Conservation (phyloP, 2,888 invertebrate genomes). For the Calliscelio sp. region DNA sequence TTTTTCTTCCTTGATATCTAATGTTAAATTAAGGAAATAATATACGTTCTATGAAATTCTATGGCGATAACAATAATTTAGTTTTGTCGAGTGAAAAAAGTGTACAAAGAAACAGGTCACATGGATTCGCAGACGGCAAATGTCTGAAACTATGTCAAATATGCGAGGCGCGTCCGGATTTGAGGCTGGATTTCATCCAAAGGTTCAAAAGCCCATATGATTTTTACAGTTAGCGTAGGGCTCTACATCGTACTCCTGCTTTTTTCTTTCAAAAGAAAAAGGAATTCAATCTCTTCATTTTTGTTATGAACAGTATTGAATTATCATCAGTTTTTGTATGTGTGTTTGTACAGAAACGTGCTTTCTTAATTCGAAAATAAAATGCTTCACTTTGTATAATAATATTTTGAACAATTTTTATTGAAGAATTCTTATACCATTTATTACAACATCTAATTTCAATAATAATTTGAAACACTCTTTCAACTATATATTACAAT, state of each 20-base stretch:
- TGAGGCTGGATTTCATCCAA: slow-evolving; percentile 46
- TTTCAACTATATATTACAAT: too few species aligned
- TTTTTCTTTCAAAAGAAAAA: slow-evolving; percentile 20
- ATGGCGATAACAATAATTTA: slow-evolving; percentile 25
- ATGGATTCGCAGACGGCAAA: not conserved
- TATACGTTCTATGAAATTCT: slow-evolving; percentile 4
- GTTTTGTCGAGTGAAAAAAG: not conserved
- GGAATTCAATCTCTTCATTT: slow-evolving; percentile 14
- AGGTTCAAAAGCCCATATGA: slow-evolving; percentile 52
- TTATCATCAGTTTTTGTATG: not conserved
- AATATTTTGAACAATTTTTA: too few species aligned
- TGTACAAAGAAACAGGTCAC: slow-evolving; percentile 11
- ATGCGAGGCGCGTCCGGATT: slow-evolving; percentile 40
- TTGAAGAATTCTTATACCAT: too few species aligned
- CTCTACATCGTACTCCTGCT: not conserved
- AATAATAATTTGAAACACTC: too few species aligned
- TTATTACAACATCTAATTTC: too few species aligned
- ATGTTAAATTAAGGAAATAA: not conserved
- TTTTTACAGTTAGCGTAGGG: slow-evolving; percentile 18
- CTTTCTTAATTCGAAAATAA: too few species aligned
- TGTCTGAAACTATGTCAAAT: slow-evolving; percentile 44
- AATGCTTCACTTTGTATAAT: too few species aligned
- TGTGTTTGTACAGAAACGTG: too few species aligned
- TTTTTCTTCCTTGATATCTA: not conserved
- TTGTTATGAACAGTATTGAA: not conserved